phyloP scores from a whole-genome alignment of 2,888 invertebrate species.

The Drosophila pullipes region DNA sequence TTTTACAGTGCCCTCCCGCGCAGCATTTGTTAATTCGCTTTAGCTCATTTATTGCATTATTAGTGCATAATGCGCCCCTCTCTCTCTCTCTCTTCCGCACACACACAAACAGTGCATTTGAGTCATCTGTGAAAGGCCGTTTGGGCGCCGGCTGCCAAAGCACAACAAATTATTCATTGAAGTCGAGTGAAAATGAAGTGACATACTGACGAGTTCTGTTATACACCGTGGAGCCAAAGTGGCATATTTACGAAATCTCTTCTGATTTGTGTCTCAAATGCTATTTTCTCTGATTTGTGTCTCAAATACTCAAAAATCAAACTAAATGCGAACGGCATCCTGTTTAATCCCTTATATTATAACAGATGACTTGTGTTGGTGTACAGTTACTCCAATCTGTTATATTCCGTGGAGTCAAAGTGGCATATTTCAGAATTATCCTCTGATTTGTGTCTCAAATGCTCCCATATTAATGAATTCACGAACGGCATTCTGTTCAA shows the following conservation, averaged over 20 bases:
- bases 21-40: constrained; percentile 61
- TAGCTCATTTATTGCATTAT: constrained; percentile 67
- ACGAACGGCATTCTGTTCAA: constrained; percentile 51
- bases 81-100: constrained; percentile 1
- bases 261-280: constrained; percentile 42
- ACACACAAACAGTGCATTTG: constrained; percentile 41
- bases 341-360: constrained; percentile 45
- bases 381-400: constrained; percentile 17
- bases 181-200: constrained; percentile 59
- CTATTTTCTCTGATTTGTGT: constrained; percentile 31
- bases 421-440: constrained; percentile 33
- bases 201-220: constrained; percentile 36
- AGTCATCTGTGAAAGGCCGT: constrained; percentile 52
- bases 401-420: constrained; percentile 43
- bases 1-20: constrained; percentile 12
- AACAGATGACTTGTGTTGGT: constrained; percentile 58
- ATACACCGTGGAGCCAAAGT: constrained; percentile 17
- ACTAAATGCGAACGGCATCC: constrained; percentile 48
- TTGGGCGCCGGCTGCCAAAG: constrained; percentile 5
- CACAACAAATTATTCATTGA: constrained; percentile 3
- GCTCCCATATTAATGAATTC: constrained; percentile 44
- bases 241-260: neutral
- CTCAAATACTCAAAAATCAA: constrained; percentile 47
- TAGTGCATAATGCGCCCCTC: constrained; percentile 54
- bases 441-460: constrained; percentile 60